These are phyloP conservation scores for Aphelenchoides bicaudatus DNA, from an alignment of 2,888 invertebrate genomes.

Conservation along the genomic window DNA sequence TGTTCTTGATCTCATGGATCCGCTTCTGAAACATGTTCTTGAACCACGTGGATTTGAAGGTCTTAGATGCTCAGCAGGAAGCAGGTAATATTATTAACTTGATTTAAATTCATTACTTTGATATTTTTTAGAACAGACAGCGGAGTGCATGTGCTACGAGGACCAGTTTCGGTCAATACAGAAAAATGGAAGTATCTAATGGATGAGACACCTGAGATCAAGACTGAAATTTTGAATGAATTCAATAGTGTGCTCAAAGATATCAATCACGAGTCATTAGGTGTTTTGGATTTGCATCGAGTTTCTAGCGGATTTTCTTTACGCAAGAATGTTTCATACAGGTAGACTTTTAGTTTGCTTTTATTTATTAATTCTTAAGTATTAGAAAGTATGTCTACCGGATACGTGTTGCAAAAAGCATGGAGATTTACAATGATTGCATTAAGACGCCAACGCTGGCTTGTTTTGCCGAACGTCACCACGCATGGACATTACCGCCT, in stretches of 20 bases:
- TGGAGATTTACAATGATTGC: constrained; percentile 35
- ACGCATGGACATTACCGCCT: constrained; percentile 41
- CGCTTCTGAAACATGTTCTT: not conserved
- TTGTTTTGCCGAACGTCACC: constrained; percentile 43
- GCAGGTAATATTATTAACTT: constrained; percentile 19
- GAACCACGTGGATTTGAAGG: not conserved
- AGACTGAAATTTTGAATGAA: constrained; percentile 1
- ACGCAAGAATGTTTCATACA: constrained; percentile 40
- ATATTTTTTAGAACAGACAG: constrained; percentile 24
- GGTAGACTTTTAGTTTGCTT: constrained; percentile 26
- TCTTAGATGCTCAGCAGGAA: constrained; percentile 18
- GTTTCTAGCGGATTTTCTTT: constrained; percentile 50
- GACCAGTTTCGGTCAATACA: constrained; percentile 22
- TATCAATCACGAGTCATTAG: constrained; percentile 15
- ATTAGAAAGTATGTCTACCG: constrained; percentile 49
- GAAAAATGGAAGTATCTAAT: not conserved
- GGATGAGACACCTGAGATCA: constrained; percentile 9
- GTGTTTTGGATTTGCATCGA: constrained; percentile 38
- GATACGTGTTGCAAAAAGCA: constrained; percentile 36
- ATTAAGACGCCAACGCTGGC: constrained; percentile 34
- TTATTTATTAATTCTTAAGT: constrained; percentile 8
- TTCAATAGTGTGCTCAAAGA: constrained; percentile 2
- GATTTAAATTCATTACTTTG: constrained; percentile 6
- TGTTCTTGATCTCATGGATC: constrained; percentile 37
- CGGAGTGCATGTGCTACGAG: constrained; percentile 25